These are phyloP conservation scores for Clarias gariepinus DNA, from an alignment of 2,113 vertebrate species.

Conservation along the genomic window DNA sequence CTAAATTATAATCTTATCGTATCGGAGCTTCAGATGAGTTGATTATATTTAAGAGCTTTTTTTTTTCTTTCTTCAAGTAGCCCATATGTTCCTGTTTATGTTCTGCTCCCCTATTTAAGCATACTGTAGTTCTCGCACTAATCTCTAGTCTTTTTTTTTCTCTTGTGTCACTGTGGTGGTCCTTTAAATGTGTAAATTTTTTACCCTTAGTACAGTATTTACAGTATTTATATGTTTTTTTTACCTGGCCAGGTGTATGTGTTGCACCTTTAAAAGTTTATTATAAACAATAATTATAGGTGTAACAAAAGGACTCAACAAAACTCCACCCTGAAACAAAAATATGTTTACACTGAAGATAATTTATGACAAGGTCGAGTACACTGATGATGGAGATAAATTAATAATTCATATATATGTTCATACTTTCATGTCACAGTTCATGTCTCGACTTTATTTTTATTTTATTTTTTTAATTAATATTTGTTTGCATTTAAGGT, in stretches of 20 bases:
- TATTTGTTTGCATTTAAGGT: no score
- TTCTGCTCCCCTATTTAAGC: background rate
- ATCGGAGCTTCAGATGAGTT: background rate
- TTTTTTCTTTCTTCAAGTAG: background rate
- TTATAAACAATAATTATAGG: background rate
- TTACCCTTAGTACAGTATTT: no score
- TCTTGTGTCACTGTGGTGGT: background rate
- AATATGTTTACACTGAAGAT: background rate
- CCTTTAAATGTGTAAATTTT: background rate
- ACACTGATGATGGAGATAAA: background rate
- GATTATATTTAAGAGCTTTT: background rate
- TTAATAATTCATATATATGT: no score
- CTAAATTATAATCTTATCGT: conserved; percentile 15
- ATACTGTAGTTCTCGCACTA: background rate
- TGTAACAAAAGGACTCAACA: background rate
- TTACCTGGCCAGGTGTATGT: background rate
- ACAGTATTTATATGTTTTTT: background rate
- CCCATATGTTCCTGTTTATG: conserved; percentile 12
- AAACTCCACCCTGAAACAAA: background rate
- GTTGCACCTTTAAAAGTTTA: background rate
- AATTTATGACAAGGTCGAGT: background rate
- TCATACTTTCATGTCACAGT: no score
- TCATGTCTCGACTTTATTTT: no score
- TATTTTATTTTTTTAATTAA: no score
- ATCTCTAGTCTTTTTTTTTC: background rate